phyloP scores from a whole-genome alignment of 2,113 vertebrate genomes.

The Brachypteracias leptosomus region DNA sequence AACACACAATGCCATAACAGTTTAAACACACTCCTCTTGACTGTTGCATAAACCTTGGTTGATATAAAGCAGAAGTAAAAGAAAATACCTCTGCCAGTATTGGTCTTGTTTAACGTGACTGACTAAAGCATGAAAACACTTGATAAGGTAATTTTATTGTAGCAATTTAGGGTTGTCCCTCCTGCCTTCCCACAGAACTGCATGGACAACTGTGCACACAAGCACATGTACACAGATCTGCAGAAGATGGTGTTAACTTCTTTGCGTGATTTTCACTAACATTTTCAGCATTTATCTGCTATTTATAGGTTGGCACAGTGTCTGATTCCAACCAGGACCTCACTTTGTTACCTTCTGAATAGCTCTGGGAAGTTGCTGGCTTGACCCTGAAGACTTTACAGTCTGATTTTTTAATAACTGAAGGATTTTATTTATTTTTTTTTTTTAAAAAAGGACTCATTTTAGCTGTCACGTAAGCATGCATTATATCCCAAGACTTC shows the following conservation, averaged over 20 bases:
- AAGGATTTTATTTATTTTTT: constrained; percentile 1
- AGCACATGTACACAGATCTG: neutral
- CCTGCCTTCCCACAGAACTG: neutral
- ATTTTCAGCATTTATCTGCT: neutral
- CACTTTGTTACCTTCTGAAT: neutral
- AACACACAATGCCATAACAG: neutral
- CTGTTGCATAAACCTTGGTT: neutral
- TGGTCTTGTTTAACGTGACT: neutral
- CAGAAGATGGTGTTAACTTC: neutral
- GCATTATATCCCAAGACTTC: constrained; percentile 29
- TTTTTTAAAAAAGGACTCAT: constrained; percentile 2
- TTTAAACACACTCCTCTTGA: neutral
- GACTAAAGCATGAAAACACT: neutral
- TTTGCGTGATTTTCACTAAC: neutral
- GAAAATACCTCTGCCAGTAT: neutral
- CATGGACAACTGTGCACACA: neutral
- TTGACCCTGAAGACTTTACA: neutral
- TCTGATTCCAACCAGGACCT: neutral
- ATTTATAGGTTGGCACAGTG: neutral
- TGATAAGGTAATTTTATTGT: neutral
- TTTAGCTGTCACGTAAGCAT: neutral
- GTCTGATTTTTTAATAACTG: constrained; percentile 37
- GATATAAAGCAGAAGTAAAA: neutral
- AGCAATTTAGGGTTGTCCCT: neutral
- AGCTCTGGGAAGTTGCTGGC: neutral